Percentiles rank a stretch among this genome's conserved stretches.
Evolutionary conservation across 2,113 vertebrate genomes (phyloP).

Genomic region (Sporophila hypoxantha): DNA sequence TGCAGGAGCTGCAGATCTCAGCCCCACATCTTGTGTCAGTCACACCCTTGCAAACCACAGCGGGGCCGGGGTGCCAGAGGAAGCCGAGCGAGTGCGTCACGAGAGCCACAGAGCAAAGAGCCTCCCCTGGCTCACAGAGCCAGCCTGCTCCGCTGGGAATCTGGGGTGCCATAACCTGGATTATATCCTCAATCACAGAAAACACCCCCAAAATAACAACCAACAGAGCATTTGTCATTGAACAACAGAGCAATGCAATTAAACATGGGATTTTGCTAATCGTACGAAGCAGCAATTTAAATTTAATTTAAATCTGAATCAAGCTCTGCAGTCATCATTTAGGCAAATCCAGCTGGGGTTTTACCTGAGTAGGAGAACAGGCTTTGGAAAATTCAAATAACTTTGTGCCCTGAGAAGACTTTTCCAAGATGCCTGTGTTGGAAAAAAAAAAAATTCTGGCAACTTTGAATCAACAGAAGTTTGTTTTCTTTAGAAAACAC

Average conservation of each 20-base stretch:
- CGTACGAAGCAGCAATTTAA: constrained; percentile 20
- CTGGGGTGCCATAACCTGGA: background rate
- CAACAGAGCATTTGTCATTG: background rate
- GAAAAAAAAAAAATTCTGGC: background rate
- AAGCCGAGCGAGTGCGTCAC: background rate
- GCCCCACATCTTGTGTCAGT: constrained; percentile 13
- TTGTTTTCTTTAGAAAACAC: background rate
- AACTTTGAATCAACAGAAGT: background rate
- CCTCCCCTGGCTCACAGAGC: background rate
- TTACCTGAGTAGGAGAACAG: constrained; percentile 54
- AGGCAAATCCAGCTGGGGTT: constrained; percentile 53
- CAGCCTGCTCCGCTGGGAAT: background rate
- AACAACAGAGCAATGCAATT: background rate
- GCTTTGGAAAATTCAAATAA: constrained; percentile 51
- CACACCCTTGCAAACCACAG: constrained; percentile 39
- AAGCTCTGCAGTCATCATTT: constrained; percentile 36
- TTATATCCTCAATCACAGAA: background rate
- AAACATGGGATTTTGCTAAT: constrained; percentile 1
- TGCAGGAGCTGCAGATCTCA: background rate
- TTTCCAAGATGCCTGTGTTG: background rate
- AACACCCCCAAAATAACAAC: background rate
- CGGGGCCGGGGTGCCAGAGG: background rate
- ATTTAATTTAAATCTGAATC: constrained; percentile 43
- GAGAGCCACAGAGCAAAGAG: background rate
- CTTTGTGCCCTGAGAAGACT: constrained; percentile 34